Conservation (phyloP, 2,797 vertebrate species). For the Cheirogaleus major region DNA sequence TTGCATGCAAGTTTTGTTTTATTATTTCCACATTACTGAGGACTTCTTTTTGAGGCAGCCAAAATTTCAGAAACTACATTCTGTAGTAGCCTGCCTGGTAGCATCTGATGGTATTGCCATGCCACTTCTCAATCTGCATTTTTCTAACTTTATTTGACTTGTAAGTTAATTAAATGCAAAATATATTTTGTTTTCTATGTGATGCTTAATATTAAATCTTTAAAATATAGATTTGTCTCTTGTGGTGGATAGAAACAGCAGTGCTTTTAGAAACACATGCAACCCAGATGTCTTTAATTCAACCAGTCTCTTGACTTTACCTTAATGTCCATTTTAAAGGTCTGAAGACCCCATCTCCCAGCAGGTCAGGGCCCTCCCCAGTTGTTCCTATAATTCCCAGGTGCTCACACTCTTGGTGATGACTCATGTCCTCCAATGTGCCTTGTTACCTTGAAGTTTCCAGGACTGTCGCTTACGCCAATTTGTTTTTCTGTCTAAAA, state of each 20-base stretch:
- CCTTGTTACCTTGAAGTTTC: not conserved
- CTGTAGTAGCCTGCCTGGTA: not conserved
- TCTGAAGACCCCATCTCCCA: too few relatives aligned
- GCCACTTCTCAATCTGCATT: not conserved
- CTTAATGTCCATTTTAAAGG: not conserved
- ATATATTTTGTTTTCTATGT: not conserved
- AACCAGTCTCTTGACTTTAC: not conserved
- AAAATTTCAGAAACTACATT: not conserved
- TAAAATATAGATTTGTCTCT: not conserved
- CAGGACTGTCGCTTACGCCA: not conserved
- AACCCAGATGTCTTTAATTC: not conserved
- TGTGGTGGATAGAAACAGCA: not conserved
- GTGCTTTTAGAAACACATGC: not conserved
- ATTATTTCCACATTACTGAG: not conserved
- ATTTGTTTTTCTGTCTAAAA: not conserved
- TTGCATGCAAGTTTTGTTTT: not conserved
- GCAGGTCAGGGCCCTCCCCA: not conserved
- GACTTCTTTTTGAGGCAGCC: not conserved
- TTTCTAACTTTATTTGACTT: not conserved
- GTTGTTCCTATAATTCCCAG: not conserved
- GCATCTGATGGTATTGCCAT: not conserved
- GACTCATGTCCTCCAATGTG: too few relatives aligned
- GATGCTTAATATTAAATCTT: not conserved
- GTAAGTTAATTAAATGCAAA: slow-evolving; percentile 1
- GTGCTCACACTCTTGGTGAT: too few relatives aligned